phyloP scores from a whole-genome alignment of 30 jellyfish, hydroid and myxozoan genomes.

The Morbakka virulenta region DNA sequence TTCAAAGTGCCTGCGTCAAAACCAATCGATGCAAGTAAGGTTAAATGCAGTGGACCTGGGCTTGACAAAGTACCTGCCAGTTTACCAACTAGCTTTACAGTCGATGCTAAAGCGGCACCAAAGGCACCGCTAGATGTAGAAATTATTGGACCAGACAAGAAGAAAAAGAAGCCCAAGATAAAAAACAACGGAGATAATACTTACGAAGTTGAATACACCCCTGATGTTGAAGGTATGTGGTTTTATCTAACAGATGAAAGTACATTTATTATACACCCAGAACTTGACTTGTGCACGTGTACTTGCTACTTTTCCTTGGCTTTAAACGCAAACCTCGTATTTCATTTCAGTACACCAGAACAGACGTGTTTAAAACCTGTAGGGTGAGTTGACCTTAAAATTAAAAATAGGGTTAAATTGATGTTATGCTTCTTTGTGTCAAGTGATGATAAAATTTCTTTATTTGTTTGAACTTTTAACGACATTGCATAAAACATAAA shows the following conservation, averaged over 20 bases:
- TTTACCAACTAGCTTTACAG: constrained; percentile 83
- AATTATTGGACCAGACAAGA: constrained; percentile 92
- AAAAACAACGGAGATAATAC: constrained; percentile 92
- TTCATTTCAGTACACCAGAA: too few relatives aligned
- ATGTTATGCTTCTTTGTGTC: too few relatives aligned
- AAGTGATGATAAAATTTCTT: too few relatives aligned
- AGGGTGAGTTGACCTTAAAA: too few relatives aligned
- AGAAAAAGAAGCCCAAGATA: constrained; percentile 77
- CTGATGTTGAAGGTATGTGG: constrained; percentile 82
- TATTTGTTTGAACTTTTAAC: too few relatives aligned
- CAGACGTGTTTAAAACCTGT: too few relatives aligned
- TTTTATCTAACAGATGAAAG: background rate
- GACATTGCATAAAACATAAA: too few relatives aligned
- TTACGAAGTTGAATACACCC: constrained; percentile 76
- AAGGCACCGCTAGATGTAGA: constrained; percentile 96
- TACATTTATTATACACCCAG: too few relatives aligned
- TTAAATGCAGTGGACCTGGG: constrained; percentile 94
- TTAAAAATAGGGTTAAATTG: too few relatives aligned
- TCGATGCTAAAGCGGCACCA: constrained; percentile 91
- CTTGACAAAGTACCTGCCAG: constrained; percentile 87
- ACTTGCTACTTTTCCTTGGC: too few relatives aligned
- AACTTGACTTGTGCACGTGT: too few relatives aligned
- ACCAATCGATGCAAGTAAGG: constrained; percentile 93
- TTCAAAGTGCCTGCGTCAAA: constrained; percentile 75
- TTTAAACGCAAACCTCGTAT: too few relatives aligned